Evolutionary conservation across 2,113 vertebrate species (phyloP).

Genomic region (Sceloporus tristichus): DNA sequence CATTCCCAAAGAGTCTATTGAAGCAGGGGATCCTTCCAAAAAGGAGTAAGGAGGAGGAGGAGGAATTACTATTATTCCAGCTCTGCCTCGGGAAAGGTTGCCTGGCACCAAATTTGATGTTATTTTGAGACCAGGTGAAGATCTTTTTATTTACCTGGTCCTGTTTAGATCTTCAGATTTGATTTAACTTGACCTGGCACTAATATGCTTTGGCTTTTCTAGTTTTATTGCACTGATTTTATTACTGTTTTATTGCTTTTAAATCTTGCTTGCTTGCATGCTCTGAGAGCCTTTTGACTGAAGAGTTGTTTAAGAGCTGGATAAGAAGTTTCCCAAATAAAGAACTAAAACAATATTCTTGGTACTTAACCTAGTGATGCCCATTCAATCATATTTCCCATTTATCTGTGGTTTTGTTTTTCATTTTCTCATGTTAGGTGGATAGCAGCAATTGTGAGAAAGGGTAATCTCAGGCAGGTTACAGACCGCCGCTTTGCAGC

Average conservation of each 20-base stretch:
- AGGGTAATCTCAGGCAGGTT: neutral
- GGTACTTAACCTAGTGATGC: neutral
- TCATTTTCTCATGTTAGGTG: neutral
- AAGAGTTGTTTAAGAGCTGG: neutral
- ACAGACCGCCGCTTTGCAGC: no score
- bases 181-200: neutral
- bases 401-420: neutral
- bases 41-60: no score
- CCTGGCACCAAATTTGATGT: neutral
- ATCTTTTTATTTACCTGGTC: neutral
- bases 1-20: no score
- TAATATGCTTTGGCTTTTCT: neutral
- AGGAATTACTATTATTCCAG: neutral
- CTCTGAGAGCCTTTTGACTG: neutral
- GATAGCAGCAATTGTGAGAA: neutral
- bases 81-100: neutral
- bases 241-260: constrained; percentile 2
- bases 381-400: neutral
- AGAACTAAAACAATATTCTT: neutral
- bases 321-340: neutral
- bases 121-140: neutral
- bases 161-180: neutral
- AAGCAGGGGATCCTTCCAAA: no score
- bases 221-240: constrained; percentile 19
- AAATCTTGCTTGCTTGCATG: neutral